Evolutionary conservation across 2,888 invertebrate genomes (phyloP).

Genomic region (Cheilosia pagana): DNA sequence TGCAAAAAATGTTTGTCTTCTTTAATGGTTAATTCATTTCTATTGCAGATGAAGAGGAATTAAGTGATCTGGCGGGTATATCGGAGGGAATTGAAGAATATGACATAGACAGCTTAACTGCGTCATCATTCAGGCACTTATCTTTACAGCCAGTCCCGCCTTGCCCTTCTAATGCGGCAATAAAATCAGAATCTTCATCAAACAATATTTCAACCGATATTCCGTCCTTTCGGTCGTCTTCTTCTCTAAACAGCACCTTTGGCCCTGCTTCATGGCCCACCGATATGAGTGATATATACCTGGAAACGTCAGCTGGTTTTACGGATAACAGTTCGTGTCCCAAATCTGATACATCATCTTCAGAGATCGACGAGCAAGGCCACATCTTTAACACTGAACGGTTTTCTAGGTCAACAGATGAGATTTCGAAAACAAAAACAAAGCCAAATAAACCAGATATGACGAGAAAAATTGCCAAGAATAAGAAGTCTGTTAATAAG

Average conservation of each 20-base stretch:
- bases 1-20: neutral
- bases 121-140: neutral
- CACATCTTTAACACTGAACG: neutral
- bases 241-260: constrained; percentile 6
- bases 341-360: neutral
- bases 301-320: constrained; percentile 1
- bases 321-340: neutral
- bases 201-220: constrained; percentile 5
- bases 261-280: constrained; percentile 35
- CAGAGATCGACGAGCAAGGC: neutral
- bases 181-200: constrained; percentile 7
- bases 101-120: neutral
- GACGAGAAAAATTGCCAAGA: neutral
- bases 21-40: too few relatives aligned
- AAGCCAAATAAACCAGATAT: neutral
- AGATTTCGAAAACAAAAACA: neutral
- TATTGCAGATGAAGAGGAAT: neutral
- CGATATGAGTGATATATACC: constrained; percentile 8
- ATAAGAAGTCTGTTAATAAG: neutral
- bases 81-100: constrained; percentile 11
- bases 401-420: neutral
- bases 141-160: neutral
- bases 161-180: neutral
- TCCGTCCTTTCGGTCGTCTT: constrained; percentile 6
- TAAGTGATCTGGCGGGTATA: neutral